phyloP scores from a whole-genome alignment of 2,113 vertebrate species.

The Suncus etruscus region DNA sequence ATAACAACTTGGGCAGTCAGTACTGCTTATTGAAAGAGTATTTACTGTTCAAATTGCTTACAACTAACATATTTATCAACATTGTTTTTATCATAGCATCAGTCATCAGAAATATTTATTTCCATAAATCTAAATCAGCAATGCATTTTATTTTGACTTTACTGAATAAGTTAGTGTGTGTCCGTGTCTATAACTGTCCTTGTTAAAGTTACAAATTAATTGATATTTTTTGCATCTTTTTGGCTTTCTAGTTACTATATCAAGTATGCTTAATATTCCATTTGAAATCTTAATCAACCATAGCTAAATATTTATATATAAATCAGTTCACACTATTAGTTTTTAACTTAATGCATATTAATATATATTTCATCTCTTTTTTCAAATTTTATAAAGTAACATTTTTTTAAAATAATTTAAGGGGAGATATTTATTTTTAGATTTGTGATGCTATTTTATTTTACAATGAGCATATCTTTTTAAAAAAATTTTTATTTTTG shows the following conservation, averaged over 20 bases:
- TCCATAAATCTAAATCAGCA: neutral
- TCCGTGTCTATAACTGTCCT: neutral
- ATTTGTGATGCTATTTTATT: constrained; percentile 26
- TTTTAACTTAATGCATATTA: neutral
- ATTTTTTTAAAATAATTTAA: neutral
- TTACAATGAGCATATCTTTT: too few relatives aligned
- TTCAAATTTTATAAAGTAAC: neutral
- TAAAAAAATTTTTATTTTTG: constrained; percentile 48
- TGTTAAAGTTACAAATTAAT: neutral
- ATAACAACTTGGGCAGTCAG: neutral
- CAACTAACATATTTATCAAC: neutral
- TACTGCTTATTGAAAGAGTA: neutral
- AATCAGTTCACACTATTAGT: neutral
- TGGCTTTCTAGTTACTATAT: neutral
- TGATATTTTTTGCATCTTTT: neutral
- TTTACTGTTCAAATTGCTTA: neutral
- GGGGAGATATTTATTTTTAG: neutral
- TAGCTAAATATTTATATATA: constrained; percentile 34
- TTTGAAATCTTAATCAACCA: constrained; percentile 10
- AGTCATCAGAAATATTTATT: neutral
- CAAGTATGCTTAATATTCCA: neutral
- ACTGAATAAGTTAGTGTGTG: neutral
- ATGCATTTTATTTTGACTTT: neutral
- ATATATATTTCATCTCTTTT: constrained; percentile 30
- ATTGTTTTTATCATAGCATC: neutral